phyloP scores from a whole-genome alignment of 2,888 invertebrate species.

The Cantharis nigra region DNA sequence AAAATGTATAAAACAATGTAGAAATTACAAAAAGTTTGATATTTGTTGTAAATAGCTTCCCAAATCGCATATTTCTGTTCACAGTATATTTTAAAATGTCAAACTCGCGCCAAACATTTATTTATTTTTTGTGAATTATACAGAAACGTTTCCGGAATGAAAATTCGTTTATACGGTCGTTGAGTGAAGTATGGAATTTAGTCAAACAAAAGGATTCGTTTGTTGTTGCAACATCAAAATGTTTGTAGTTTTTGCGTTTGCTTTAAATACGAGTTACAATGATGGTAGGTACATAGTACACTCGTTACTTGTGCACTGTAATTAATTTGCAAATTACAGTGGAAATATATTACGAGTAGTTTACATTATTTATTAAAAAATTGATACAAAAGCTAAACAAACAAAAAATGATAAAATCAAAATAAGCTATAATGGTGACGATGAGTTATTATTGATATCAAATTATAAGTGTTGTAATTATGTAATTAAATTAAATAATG shows the following conservation, averaged over 20 bases:
- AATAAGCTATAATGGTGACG: neutral
- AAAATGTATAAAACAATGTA: neutral
- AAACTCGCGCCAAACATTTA: slow-evolving; percentile 46
- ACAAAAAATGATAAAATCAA: neutral
- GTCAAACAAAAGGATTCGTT: slow-evolving; percentile 39
- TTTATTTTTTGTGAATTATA: slow-evolving; percentile 49
- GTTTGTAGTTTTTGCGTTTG: slow-evolving; percentile 17
- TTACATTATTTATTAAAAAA: neutral
- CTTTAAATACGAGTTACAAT: neutral
- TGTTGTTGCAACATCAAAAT: slow-evolving; percentile 30
- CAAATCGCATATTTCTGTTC: slow-evolving; percentile 48
- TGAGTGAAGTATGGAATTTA: slow-evolving; percentile 43
- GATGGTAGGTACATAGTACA: neutral
- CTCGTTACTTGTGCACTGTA: neutral
- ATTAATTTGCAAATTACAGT: neutral
- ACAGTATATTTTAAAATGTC: slow-evolving; percentile 50
- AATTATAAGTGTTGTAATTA: neutral
- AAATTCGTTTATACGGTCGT: slow-evolving; percentile 37
- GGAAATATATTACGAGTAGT: neutral
- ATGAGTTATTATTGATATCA: neutral
- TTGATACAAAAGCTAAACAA: neutral
- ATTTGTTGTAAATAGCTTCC: slow-evolving; percentile 28
- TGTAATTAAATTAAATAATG: neutral
- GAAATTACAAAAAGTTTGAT: slow-evolving; percentile 17
- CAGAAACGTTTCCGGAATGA: slow-evolving; percentile 43